phyloP scores from a whole-genome alignment of 2,888 invertebrate genomes.

The Cosmia pyralina region DNA sequence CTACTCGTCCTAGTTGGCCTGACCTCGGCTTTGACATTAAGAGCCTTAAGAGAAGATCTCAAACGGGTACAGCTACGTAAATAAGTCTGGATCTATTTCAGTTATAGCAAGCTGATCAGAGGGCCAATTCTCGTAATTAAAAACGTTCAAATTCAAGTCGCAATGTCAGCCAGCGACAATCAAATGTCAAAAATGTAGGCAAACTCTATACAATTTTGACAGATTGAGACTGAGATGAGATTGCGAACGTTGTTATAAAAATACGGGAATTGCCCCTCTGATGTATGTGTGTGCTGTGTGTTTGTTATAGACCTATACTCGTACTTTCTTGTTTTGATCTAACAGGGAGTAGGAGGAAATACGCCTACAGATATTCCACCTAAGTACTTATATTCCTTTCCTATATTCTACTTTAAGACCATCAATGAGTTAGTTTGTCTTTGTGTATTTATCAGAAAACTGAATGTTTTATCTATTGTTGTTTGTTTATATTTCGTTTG shows the following conservation, averaged over 20 bases:
- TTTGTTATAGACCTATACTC: no score
- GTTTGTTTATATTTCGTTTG: neutral
- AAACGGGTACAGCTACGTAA: slow-evolving; percentile 32
- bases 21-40: slow-evolving; percentile 40
- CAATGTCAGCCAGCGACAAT: no score
- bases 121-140: no score
- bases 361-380: neutral
- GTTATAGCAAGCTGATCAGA: slow-evolving; percentile 41
- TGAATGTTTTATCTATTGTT: neutral
- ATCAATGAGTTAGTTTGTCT: slow-evolving; percentile 1
- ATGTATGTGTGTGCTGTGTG: no score
- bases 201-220: no score
- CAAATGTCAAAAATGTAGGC: no score
- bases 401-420: neutral
- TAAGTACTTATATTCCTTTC: no score
- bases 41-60: slow-evolving; percentile 26
- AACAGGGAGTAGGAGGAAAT: neutral
- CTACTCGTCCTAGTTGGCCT: slow-evolving; percentile 25
- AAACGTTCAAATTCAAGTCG: no score
- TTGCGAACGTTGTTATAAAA: no score
- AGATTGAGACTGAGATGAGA: no score
- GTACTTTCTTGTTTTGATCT: slow-evolving; percentile 37
- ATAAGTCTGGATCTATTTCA: slow-evolving; percentile 52
- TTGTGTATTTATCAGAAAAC: neutral
- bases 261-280: no score